phyloP scores from a whole-genome alignment of 1,140 invertebrate genomes.

The Neuroterus valhalla region DNA sequence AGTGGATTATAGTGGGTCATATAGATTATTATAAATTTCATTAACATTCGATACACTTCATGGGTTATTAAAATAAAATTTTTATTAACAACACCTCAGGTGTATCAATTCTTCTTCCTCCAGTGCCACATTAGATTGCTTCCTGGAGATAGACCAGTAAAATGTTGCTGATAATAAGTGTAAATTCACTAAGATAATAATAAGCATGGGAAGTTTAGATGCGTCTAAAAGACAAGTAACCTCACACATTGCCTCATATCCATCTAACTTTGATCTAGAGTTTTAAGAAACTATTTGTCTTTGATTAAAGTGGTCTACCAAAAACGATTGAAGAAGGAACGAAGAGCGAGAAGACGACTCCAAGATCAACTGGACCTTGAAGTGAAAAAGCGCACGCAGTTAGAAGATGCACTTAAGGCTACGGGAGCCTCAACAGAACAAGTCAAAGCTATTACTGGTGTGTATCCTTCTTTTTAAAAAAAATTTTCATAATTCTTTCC shows the following conservation, averaged over 20 bases:
- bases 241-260: conserved; percentile 41
- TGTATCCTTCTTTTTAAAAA: conserved; percentile 45
- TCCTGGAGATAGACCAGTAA: too few relatives aligned
- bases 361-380: conserved; percentile 90
- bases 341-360: conserved; percentile 85
- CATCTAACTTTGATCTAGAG: not conserved
- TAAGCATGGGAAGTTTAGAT: too few relatives aligned
- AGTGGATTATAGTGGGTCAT: too few relatives aligned
- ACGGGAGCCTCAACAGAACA: conserved; percentile 85
- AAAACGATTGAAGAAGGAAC: conserved; percentile 90
- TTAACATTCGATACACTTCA: too few relatives aligned
- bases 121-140: too few relatives aligned
- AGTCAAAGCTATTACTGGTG: conserved; percentile 86
- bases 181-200: too few relatives aligned
- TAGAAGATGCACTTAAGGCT: conserved; percentile 87
- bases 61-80: too few relatives aligned
- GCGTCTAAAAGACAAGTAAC: too few relatives aligned
- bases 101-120: too few relatives aligned
- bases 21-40: too few relatives aligned
- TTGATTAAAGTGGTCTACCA: conserved; percentile 87
- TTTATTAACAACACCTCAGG: too few relatives aligned
- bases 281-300: conserved; percentile 47
- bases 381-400: conserved; percentile 83
- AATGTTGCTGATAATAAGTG: too few relatives aligned
- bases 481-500: not conserved